Evolutionary conservation across 2,797 vertebrate genomes (phyloP).

Genomic region (Tenualosa thibaudeaui): DNA sequence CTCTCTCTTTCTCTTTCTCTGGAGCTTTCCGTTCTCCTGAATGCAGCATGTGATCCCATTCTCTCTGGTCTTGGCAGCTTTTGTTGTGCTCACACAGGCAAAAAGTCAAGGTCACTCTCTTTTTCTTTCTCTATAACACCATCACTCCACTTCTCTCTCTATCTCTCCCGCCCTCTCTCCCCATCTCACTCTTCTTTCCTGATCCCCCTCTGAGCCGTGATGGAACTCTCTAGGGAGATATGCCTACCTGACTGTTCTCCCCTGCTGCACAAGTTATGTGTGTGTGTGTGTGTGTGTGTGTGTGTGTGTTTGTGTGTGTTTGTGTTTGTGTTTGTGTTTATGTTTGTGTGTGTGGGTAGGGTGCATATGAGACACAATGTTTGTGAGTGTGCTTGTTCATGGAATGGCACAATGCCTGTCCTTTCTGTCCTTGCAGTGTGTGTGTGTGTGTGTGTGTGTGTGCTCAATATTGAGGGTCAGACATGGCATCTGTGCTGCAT

Average conservation of each 20-base stretch:
- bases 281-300: not conserved
- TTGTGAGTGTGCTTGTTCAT: not conserved
- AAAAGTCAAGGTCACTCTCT: constrained; percentile 48
- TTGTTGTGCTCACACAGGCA: constrained; percentile 24
- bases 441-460: not conserved
- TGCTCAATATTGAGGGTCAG: not conserved
- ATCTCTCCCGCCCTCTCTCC: not conserved
- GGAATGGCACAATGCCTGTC: constrained; percentile 6
- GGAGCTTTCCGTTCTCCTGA: constrained; percentile 41
- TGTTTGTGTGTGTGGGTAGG: not conserved
- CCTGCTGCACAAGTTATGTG: constrained; percentile 18
- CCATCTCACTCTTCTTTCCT: not conserved
- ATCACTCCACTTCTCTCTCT: not conserved
- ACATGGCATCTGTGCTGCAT: not conserved
- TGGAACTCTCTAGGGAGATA: not conserved
- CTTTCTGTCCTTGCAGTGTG: not conserved
- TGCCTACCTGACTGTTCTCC: constrained; percentile 41
- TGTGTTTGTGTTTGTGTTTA: not conserved
- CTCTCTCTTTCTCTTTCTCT: constrained; percentile 30
- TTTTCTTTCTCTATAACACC: not conserved
- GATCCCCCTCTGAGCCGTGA: constrained; percentile 32
- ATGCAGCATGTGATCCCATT: constrained; percentile 46
- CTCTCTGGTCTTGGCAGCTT: constrained; percentile 38
- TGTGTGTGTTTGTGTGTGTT: not conserved
- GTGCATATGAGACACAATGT: not conserved